Percentiles rank a stretch among this genome's conserved stretches.
Conservation (phyloP, 2,888 invertebrate species). For the Drosophila pseudotakahashii region DNA sequence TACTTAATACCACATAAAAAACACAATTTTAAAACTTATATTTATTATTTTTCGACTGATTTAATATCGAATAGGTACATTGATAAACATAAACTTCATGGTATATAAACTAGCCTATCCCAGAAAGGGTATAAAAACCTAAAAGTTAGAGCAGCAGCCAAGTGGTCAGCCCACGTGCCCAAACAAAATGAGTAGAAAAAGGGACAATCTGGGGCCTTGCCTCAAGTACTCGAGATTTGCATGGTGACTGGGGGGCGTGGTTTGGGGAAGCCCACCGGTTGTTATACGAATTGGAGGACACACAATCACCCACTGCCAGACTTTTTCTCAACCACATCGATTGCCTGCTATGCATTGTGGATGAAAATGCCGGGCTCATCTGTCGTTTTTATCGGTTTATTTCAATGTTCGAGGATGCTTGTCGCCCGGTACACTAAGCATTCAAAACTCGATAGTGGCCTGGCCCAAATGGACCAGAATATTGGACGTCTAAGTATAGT, state of each 20-base stretch:
- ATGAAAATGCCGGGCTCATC: slow-evolving; percentile 46
- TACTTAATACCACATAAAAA: too few relatives aligned
- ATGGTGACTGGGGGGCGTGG: slow-evolving; percentile 43
- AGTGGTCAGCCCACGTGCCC: slow-evolving; percentile 59
- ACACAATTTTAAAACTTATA: too few relatives aligned
- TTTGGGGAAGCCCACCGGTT: slow-evolving; percentile 35
- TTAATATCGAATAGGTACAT: too few relatives aligned
- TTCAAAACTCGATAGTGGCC: slow-evolving; percentile 69
- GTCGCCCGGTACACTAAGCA: slow-evolving; percentile 49
- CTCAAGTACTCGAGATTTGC: slow-evolving; percentile 69
- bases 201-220: slow-evolving; percentile 52
- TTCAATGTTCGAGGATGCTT: slow-evolving; percentile 62
- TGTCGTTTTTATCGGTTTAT: slow-evolving; percentile 59
- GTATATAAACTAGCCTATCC: neutral
- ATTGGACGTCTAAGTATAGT: slow-evolving; percentile 54
- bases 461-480: slow-evolving; percentile 60
- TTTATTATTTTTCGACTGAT: too few relatives aligned
- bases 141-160: slow-evolving; percentile 47
- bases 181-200: slow-evolving; percentile 57
- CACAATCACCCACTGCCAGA: neutral
- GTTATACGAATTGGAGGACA: slow-evolving; percentile 51
- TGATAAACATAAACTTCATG: too few relatives aligned
- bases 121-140: neutral
- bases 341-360: slow-evolving; percentile 6
- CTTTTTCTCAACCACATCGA: slow-evolving; percentile 10